These are phyloP conservation scores for Apamea monoglypha DNA, from an alignment of 2,888 invertebrate genomes.

Conservation along the genomic window DNA sequence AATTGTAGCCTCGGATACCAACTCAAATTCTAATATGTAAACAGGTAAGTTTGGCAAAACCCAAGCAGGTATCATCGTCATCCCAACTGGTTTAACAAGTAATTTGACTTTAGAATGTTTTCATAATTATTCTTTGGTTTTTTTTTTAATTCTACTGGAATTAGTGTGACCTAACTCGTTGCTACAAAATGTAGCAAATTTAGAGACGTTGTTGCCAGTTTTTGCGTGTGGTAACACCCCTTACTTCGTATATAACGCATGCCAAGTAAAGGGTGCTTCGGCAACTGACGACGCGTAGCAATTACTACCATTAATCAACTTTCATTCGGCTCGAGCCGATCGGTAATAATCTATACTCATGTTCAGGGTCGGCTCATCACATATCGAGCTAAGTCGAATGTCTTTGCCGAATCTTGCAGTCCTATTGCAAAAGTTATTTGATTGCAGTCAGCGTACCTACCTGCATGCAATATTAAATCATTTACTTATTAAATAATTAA, in stretches of 20 bases:
- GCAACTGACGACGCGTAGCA: background rate
- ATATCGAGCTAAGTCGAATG: background rate
- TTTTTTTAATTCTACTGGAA: background rate
- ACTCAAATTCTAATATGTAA: constrained; percentile 1
- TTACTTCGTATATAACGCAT: background rate
- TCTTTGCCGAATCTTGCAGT: background rate
- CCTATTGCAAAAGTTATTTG: background rate
- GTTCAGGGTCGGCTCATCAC: too few species aligned
- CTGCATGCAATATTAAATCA: background rate
- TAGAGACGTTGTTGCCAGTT: background rate
- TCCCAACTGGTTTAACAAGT: constrained; percentile 20
- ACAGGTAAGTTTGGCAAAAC: constrained; percentile 29
- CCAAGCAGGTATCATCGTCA: background rate
- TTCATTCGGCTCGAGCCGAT: background rate
- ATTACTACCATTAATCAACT: background rate
- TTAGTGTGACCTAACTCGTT: background rate
- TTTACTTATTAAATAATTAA: background rate
- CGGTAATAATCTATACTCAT: background rate
- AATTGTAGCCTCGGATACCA: background rate
- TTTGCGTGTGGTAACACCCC: background rate
- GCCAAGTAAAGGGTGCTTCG: background rate
- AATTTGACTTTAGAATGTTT: background rate
- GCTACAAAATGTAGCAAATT: background rate
- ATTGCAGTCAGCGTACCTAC: background rate
- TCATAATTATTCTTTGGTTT: background rate